Evolutionary conservation across 2,113 vertebrate genomes (phyloP).

Genomic region (Anolis sagrei): DNA sequence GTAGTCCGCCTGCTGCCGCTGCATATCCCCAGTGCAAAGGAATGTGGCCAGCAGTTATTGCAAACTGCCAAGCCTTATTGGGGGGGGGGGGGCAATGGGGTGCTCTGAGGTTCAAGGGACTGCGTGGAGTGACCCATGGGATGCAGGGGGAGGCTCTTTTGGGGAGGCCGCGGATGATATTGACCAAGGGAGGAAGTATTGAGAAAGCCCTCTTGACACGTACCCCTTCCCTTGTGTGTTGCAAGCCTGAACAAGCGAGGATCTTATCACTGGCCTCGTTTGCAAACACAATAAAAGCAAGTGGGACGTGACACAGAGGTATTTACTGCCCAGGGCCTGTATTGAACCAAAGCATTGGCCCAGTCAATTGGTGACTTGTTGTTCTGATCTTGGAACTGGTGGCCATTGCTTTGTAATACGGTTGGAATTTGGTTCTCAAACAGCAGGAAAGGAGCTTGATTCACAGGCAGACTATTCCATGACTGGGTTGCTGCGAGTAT

Average conservation of each 20-base stretch:
- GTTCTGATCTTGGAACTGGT: not conserved
- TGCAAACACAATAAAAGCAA: not conserved
- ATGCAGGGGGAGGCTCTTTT: not conserved
- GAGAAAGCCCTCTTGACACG: not conserved
- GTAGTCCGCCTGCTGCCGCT: too few species aligned
- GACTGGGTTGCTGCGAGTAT: too few species aligned
- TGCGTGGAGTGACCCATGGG: not conserved
- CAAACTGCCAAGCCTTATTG: not conserved
- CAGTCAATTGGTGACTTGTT: not conserved
- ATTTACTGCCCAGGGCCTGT: not conserved
- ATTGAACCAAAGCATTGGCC: not conserved
- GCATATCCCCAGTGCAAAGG: not conserved
- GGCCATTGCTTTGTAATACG: not conserved
- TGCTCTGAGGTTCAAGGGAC: not conserved
- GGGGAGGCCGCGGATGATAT: not conserved
- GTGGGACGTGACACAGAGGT: not conserved
- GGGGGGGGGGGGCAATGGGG: not conserved
- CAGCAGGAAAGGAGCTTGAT: not conserved
- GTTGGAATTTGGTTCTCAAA: not conserved
- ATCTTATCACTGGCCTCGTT: not conserved
- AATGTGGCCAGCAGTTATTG: not conserved
- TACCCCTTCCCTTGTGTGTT: not conserved
- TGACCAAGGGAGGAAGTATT: not conserved
- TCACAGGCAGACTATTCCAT: not conserved
- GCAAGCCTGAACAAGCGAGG: not conserved